Conservation (phyloP, 2,113 vertebrate genomes). For the Pteronura brasiliensis region DNA sequence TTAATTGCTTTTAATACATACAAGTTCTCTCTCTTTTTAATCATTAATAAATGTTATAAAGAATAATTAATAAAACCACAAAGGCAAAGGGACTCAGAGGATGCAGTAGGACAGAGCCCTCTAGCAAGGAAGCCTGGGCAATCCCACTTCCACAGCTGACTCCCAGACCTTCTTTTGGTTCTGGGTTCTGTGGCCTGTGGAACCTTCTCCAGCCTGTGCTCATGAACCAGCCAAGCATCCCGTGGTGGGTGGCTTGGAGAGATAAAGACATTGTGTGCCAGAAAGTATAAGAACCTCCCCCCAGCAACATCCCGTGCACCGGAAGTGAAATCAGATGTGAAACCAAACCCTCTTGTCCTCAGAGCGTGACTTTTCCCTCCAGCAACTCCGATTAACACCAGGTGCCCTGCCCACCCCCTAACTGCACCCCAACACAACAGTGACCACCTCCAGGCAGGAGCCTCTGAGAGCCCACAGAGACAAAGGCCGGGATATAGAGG, state of each 20-base stretch:
- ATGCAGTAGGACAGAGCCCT: accelerated
- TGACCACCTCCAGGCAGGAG: not conserved
- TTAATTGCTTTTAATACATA: not conserved
- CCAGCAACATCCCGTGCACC: not conserved
- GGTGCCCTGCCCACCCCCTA: too few relatives aligned
- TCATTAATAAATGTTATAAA: not conserved
- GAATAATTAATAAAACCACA: not conserved
- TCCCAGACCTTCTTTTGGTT: accelerated
- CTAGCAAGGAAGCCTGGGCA: too few relatives aligned
- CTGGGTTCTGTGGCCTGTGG: accelerated
- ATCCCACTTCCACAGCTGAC: not conserved
- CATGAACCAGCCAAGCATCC: not conserved
- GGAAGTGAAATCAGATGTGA: not conserved
- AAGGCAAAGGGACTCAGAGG: accelerated
- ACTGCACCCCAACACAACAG: too few relatives aligned
- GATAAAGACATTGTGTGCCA: not conserved
- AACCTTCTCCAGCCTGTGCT: not conserved
- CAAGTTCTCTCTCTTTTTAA: not conserved
- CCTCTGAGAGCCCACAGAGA: not conserved
- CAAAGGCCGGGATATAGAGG: not conserved
- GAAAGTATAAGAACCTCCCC: not conserved
- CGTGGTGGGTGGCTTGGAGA: accelerated
- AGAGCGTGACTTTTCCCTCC: not conserved
- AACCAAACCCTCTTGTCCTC: not conserved
- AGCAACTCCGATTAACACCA: not conserved